A percentile compares a stretch with the other conserved stretches of the same genome.
Evolutionary conservation across 2,888 invertebrate genomes (phyloP).

Genomic region (Eueremaeus valkanovi): DNA sequence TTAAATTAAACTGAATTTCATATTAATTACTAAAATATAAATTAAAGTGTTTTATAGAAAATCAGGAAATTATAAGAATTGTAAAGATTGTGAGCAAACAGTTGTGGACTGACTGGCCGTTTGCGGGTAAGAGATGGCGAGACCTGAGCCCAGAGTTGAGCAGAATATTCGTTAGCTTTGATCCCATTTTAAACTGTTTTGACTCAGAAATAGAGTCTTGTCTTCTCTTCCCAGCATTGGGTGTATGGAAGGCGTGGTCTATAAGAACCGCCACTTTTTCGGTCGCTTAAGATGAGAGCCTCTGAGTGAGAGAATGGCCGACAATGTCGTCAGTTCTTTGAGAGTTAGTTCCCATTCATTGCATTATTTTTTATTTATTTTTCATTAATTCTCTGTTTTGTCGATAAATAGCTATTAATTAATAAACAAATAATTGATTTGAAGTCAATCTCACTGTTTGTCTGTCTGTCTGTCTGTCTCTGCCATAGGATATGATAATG

Average conservation of each 20-base stretch:
- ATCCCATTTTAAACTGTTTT: conserved; percentile 11
- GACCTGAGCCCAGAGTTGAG: too few relatives aligned
- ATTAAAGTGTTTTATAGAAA: too few relatives aligned
- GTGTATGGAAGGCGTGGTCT: conserved; percentile 12
- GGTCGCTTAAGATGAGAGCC: conserved; percentile 5
- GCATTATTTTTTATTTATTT: neutral
- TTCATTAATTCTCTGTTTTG: neutral
- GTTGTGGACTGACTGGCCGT: too few relatives aligned
- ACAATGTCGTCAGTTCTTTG: conserved; percentile 22
- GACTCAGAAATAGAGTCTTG: neutral
- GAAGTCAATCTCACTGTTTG: neutral
- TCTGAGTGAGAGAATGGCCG: conserved; percentile 13
- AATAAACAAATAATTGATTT: neutral
- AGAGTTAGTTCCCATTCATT: neutral
- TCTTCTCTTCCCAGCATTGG: neutral
- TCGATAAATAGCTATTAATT: neutral
- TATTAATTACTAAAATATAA: too few relatives aligned
- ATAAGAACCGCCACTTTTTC: neutral
- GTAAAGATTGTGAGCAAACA: too few relatives aligned
- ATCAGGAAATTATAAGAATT: too few relatives aligned
- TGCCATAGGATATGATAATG: conserved; percentile 55
- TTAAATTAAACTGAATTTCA: too few relatives aligned
- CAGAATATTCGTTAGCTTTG: neutral
- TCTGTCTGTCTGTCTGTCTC: neutral
- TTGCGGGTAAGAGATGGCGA: neutral